Conservation (phyloP, 2,113 vertebrate genomes). For the Piaya cayana region DNA sequence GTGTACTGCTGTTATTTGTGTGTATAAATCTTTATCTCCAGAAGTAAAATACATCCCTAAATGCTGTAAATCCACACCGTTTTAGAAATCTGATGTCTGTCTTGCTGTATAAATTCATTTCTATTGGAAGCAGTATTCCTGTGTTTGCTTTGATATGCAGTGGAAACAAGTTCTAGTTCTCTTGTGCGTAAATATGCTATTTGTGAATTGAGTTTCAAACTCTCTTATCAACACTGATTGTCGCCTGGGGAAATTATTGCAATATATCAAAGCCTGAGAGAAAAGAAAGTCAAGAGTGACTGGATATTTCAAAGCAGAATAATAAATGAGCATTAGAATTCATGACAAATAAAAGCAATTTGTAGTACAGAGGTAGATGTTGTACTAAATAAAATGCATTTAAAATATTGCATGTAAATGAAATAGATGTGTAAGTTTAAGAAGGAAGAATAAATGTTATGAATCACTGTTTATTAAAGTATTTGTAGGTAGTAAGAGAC, state of each 20-base stretch:
- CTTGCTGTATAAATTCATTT: background rate
- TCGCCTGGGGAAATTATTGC: constrained; percentile 50
- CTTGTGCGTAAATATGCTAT: constrained; percentile 13
- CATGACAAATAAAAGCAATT: constrained; percentile 59
- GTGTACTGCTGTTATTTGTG: background rate
- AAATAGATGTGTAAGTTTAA: constrained; percentile 17
- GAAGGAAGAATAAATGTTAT: background rate
- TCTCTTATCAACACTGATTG: constrained; percentile 66
- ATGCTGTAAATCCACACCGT: background rate
- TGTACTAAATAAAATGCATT: constrained; percentile 32
- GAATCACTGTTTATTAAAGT: background rate
- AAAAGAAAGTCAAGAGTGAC: constrained; percentile 29
- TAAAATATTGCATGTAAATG: constrained; percentile 53
- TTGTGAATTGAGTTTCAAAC: constrained; percentile 47
- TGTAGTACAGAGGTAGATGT: constrained; percentile 6
- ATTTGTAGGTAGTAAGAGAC: background rate
- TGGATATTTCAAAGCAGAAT: constrained; percentile 51
- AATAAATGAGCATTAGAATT: constrained; percentile 56
- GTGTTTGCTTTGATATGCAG: background rate
- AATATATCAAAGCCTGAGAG: constrained; percentile 62
- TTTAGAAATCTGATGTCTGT: background rate
- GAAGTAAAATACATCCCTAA: background rate
- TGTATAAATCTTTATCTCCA: background rate
- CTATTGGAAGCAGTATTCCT: background rate
- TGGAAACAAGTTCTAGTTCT: constrained; percentile 11